A percentile compares a stretch with the other conserved stretches of the same genome.
Evolutionary conservation across 1,140 invertebrate genomes (phyloP).

Genomic region (Bombus confusus): DNA sequence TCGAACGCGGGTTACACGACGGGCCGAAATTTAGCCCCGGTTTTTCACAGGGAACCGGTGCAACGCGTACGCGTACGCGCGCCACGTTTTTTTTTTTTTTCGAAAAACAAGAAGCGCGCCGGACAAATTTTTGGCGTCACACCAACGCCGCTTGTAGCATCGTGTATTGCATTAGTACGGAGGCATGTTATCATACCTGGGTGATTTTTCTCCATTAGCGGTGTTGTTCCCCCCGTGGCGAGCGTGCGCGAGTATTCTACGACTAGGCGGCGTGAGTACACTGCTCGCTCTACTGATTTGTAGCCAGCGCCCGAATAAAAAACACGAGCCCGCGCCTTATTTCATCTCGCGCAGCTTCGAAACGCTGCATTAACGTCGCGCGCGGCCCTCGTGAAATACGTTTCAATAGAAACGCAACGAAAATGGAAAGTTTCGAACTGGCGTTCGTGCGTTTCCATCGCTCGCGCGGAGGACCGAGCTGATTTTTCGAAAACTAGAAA

Average conservation of each 20-base stretch:
- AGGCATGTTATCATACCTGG: conserved; percentile 70
- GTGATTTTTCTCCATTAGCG: conserved; percentile 69
- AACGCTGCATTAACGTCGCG: conserved; percentile 34
- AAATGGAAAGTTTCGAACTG: conserved; percentile 19
- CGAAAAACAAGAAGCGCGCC: conserved; percentile 16
- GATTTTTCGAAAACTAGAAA: neutral
- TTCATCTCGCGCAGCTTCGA: conserved; percentile 22
- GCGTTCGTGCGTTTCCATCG: neutral
- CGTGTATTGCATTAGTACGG: conserved; percentile 63
- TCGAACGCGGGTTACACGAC: conserved; percentile 12
- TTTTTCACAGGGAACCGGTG: neutral
- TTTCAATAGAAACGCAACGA: conserved; percentile 2
- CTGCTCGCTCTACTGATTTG: conserved; percentile 61
- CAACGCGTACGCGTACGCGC: neutral
- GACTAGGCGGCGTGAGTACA: conserved; percentile 39
- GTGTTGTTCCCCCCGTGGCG: conserved; percentile 52
- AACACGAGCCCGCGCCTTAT: conserved; percentile 37
- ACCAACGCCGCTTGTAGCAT: conserved; percentile 55
- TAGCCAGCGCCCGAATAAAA: conserved; percentile 48
- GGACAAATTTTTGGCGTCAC: conserved; percentile 29
- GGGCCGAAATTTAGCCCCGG: conserved; percentile 22
- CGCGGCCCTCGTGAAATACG: neutral
- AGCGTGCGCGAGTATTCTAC: conserved; percentile 43
- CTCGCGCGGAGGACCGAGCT: neutral
- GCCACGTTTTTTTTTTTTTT: neutral